Base-by-base conservation (phyloP, 2,113 vertebrate species). In the Barnardius zonarius region DNA sequence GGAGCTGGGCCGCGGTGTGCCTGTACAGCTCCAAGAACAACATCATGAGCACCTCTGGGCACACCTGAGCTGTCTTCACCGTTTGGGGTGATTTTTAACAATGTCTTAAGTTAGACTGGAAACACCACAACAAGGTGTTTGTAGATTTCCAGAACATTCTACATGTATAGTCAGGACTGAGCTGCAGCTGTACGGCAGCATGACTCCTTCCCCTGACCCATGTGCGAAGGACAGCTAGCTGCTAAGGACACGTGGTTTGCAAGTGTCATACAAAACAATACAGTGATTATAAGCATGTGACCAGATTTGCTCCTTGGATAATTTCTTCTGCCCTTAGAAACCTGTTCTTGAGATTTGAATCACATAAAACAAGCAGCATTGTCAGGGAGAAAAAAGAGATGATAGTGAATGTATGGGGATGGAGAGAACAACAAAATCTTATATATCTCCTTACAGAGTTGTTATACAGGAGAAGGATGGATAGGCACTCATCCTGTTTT, bases 121-220 rank as follows among this genome's bases (percentile, higher is more conserved):
- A 84, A 6, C 41, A 7, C 0, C 57, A 8, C 63, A 24, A 4
- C 25, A 8, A 19, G 66, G 31, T 41, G 28, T 25, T 31, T 14
- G n/a, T 39, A 41, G n/a, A 11, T 27, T 91, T 80, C 70, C 54
- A 63, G 87, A 73, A 24, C 30, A 16, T 66, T 87, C 78, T 5
- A 6, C 12, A 0, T 2, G 0, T 1, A 7, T 3, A 9, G 37
- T 6, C 43, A 57, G 28, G 87, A 13, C 9, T 6, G 31, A 51
- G 59, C n/a, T 13, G 57, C 54, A 48, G 31, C 52, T 7, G 0
- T 13, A 2, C 3, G 51, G 39, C 37, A 23, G 49, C 8, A 3
- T 7, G 17, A 13, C 43, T 37, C 52, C 59, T 10, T 17, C 13
- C 46, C 24, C 19, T 43, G 8, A 18, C 10, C 17, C 15, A 0